Conservation (phyloP, 2,113 vertebrate genomes). For the Paratilapia polleni region DNA sequence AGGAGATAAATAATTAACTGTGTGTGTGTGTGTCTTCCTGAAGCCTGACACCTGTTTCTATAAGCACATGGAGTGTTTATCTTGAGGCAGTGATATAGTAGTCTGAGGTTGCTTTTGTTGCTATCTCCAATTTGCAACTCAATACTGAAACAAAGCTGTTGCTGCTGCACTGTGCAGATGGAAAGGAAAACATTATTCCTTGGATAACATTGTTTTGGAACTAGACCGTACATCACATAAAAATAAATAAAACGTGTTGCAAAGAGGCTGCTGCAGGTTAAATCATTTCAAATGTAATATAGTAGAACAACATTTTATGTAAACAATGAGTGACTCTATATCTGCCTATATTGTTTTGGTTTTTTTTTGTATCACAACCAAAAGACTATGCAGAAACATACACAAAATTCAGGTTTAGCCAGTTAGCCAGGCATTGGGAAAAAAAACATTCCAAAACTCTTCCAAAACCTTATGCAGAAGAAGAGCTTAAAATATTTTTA, state of each 20-base stretch:
- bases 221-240: neutral
- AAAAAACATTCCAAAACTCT: too few species aligned
- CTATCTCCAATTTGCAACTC: slow-evolving; percentile 35
- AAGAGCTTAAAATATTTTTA: neutral
- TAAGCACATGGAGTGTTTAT: slow-evolving; percentile 70
- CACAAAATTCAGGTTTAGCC: too few species aligned
- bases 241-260: neutral
- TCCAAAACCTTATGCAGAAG: neutral
- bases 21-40: slow-evolving; percentile 55
- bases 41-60: slow-evolving; percentile 77
- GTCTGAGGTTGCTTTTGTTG: slow-evolving; percentile 52
- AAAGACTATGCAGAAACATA: too few species aligned
- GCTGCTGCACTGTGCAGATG: neutral
- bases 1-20: slow-evolving; percentile 73
- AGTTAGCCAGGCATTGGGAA: too few species aligned
- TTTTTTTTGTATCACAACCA: too few species aligned
- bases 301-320: too few species aligned
- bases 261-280: neutral
- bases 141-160: slow-evolving; percentile 8
- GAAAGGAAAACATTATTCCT: neutral
- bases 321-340: too few species aligned
- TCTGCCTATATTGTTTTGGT: too few species aligned
- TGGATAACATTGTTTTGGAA: neutral
- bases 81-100: slow-evolving; percentile 35
- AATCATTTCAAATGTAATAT: neutral